These are phyloP conservation scores for Heliconius himera DNA, from an alignment of 1,140 invertebrate genomes.

Conservation along the genomic window DNA sequence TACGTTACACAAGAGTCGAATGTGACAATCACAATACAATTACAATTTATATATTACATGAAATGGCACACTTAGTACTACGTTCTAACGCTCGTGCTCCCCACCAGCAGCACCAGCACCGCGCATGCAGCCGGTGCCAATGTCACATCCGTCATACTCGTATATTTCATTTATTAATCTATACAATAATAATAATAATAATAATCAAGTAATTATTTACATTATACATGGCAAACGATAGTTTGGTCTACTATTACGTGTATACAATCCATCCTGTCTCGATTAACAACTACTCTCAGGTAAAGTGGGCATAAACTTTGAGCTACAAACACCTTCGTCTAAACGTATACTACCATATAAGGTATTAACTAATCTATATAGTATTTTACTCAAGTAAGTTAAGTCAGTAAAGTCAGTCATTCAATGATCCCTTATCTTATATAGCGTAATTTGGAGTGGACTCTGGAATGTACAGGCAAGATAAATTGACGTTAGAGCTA, in stretches of 20 bases:
- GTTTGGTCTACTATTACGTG: slow-evolving; percentile 60
- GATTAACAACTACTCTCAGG: slow-evolving; percentile 1
- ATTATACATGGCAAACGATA: slow-evolving; percentile 72
- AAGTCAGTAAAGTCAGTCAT: background rate
- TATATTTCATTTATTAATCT: slow-evolving; percentile 25
- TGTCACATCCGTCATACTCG: background rate
- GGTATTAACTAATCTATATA: background rate
- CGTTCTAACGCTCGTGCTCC: background rate
- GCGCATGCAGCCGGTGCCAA: background rate
- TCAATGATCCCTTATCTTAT: background rate
- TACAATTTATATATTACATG: slow-evolving; percentile 21
- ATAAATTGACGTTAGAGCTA: background rate
- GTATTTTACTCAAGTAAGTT: background rate
- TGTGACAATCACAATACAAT: slow-evolving; percentile 7
- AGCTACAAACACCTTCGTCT: background rate
- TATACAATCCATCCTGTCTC: background rate
- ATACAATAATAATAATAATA: slow-evolving; percentile 42
- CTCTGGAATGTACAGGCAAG: slow-evolving; percentile 15
- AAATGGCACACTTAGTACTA: slow-evolving; percentile 37
- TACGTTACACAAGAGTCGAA: background rate
- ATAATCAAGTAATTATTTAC: slow-evolving; percentile 58
- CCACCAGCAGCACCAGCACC: background rate
- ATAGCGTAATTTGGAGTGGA: background rate
- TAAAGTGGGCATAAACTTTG: slow-evolving; percentile 4
- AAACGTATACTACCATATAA: background rate